Base-by-base conservation (phyloP, 2,797 vertebrate species). In the Phoxinus dragarum region DNA sequence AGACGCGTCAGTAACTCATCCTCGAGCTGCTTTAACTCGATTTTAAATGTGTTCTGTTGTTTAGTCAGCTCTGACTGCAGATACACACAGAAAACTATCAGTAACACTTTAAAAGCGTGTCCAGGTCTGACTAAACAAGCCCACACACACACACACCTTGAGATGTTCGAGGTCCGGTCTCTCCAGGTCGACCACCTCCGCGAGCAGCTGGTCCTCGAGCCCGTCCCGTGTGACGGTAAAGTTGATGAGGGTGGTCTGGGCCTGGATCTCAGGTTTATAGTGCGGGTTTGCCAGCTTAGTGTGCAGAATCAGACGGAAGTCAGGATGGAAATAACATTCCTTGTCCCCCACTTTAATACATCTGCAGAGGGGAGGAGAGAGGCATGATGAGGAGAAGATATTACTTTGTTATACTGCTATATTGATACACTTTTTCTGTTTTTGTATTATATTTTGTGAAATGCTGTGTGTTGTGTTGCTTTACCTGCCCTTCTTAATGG, bases 1-100 rank as follows among this genome's bases (percentile, higher is more conserved):
- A 97, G 93, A 75, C 93, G 88, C 64, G 92, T 92, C 81, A 93
- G 91, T 88, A 96, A 92, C 92, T 97, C 95, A 77, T 96, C 94
- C 91, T 96, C 95, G 91, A 96, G 93, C 80, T 95, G 94, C 93
- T 96, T 97, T 92, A 97, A 91, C 91, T 97, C 93, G 56, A 96
- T 97, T 94, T 96, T 96, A 91, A 97, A 97, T 88, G 95, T 93
- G 90, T 97, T 96, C 94, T 96, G 95, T 91, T 97, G 95, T 91
- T 95, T 96, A 88, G 94, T 93, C 84, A 96, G 90, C 75, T 96
- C 94, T 89, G 94, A 94, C 94, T 96, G 92, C 34, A 73, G 11
- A 84, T 12, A 64, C 21, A 78, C 59, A 44, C 19, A 10, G 23
- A 66, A 1, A 56, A 4, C 52, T 14, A 40, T 74, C 81, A 83